These are phyloP conservation scores for Stomatorhinus walkeri DNA, from an alignment of 2,797 vertebrate genomes.

Conservation along the genomic window DNA sequence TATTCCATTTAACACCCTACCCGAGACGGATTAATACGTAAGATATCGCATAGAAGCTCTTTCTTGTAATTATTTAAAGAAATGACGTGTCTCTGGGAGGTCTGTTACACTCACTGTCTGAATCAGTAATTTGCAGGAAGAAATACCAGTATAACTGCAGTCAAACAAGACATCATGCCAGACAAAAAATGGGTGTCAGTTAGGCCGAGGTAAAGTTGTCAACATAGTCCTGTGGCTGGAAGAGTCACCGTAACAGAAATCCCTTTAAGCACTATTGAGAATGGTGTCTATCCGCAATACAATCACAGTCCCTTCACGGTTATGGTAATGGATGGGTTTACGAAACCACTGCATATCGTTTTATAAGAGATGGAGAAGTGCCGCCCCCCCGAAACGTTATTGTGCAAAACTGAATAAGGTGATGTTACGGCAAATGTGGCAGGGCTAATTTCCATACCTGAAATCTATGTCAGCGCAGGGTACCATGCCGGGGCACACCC, in stretches of 20 bases:
- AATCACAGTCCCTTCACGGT: neutral
- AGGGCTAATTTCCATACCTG: neutral
- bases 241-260: neutral
- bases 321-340: neutral
- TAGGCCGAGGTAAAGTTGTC: neutral
- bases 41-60: neutral
- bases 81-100: neutral
- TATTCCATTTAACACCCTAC: neutral
- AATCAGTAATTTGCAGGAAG: neutral
- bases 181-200: neutral
- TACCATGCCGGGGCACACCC: neutral
- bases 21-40: neutral
- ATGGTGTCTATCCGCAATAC: neutral
- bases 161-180: neutral
- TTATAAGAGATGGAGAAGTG: neutral
- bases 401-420: neutral
- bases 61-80: neutral
- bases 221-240: neutral
- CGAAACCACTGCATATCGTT: neutral
- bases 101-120: neutral
- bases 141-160: neutral
- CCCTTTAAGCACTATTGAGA: neutral
- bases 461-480: neutral
- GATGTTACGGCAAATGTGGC: neutral
- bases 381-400: neutral